Conservation (phyloP, 2,113 vertebrate species). For the Aix galericulata region DNA sequence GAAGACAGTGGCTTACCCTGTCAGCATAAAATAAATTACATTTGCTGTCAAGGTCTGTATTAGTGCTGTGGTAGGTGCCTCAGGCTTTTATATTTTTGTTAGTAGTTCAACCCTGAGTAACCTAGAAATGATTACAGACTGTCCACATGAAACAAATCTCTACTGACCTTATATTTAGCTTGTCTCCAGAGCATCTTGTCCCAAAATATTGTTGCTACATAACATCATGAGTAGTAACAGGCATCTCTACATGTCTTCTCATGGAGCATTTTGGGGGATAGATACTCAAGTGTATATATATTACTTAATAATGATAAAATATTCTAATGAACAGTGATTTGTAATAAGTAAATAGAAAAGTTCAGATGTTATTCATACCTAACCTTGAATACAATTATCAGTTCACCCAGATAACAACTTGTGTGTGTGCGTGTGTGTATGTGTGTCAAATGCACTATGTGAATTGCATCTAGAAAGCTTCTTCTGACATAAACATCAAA, state of each 20-base stretch:
- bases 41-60: background rate
- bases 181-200: background rate
- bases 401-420: background rate
- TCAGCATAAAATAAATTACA: background rate
- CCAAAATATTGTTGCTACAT: background rate
- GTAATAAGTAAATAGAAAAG: background rate
- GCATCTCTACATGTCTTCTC: background rate
- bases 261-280: background rate
- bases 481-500: background rate
- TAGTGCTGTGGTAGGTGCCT: background rate
- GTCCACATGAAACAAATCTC: background rate
- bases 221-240: background rate
- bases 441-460: accelerated
- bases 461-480: background rate
- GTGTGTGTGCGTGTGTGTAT: background rate
- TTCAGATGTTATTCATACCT: background rate
- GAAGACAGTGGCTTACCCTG: background rate
- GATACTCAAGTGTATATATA: background rate
- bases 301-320: background rate
- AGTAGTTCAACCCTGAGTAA: background rate
- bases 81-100: background rate
- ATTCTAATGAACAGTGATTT: background rate
- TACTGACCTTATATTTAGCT: background rate
- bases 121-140: background rate
- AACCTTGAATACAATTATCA: background rate